Base-by-base conservation (phyloP, 2,888 invertebrate species). In the Ectemnius cavifrons region DNA sequence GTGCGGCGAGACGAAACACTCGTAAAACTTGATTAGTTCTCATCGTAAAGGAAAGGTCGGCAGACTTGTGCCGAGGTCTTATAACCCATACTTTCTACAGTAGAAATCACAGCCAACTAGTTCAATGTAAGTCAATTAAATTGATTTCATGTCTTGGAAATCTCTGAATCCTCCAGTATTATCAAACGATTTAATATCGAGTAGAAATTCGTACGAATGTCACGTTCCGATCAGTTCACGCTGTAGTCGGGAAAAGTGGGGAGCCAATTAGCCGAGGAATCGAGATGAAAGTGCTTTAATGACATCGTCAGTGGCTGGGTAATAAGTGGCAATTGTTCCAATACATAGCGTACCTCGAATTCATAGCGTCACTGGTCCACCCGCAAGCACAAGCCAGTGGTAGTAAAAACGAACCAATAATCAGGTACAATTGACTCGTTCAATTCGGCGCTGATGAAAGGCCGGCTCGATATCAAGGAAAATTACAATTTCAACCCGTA, bases 21-120 rank as follows among this genome's bases (percentile, higher is more conserved):
- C 46, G 47, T 61, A 67, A 72, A 74, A 45, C 60, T 75, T 73
- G 77, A 82, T 79, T 73, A 71, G 75, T 78, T 63, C 65, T 37
- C 37, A 37, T 45, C 52, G 64, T 20, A 28, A 58, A 56, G 56
- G 37, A 37, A 37, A 37, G 37, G 37, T 37, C 37, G 37, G 37
- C 37, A 11, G 1, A 11, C 23, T 23, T 23, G 23, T 3, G 23
- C 23, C 2, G 3, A 23, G 23, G 23, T 23, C 37, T 6, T 37
- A 37, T 11, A 37, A 37, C 13, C 1, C 16, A 4, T 11, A 64
- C 11, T 49, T 62, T 65, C 56, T 28, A 59, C 20, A 37, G 11
- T 58, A 13, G 18, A 14, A 20, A 27, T 67, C n/a, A 14, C 14
- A 16, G 20, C n/a, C 28, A 23, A 69, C 60, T 76, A 67, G 68